phyloP scores from a whole-genome alignment of 53 echinoderm and acorn worm species.

The Paracentrotus lividus region DNA sequence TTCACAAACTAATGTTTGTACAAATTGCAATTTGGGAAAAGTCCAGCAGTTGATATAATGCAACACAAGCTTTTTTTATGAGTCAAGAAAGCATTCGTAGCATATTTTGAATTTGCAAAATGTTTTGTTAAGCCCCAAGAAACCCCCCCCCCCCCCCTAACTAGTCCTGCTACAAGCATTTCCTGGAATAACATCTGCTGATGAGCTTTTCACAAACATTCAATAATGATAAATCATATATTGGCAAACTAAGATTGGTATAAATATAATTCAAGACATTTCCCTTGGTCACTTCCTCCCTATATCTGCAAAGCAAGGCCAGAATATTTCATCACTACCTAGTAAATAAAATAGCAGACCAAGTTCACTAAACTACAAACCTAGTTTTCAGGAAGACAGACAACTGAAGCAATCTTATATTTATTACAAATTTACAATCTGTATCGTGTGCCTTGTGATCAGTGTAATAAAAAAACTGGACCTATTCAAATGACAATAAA shows the following conservation, averaged over 20 bases:
- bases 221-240: constrained; percentile 36
- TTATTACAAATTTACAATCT: not conserved
- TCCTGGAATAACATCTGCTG: constrained; percentile 46
- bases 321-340: constrained; percentile 23
- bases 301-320: not conserved
- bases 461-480: not conserved
- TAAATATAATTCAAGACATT: constrained; percentile 36
- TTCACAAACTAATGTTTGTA: too few species aligned
- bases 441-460: not conserved
- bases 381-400: constrained; percentile 31
- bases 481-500: not conserved
- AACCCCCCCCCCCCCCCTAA: too few species aligned
- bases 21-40: too few species aligned
- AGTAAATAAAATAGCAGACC: constrained; percentile 18
- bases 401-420: not conserved
- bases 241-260: constrained; percentile 17
- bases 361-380: constrained; percentile 47
- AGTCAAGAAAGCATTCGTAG: too few species aligned
- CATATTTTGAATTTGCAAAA: too few species aligned
- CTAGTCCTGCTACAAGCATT: constrained; percentile 30
- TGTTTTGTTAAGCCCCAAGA: too few species aligned
- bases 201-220: constrained; percentile 18
- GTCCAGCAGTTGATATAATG: too few species aligned
- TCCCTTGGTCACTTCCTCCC: constrained; percentile 4
- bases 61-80: too few species aligned